Evolutionary conservation across 2,113 vertebrate genomes (phyloP).

Genomic region (Hystrix cristata): DNA sequence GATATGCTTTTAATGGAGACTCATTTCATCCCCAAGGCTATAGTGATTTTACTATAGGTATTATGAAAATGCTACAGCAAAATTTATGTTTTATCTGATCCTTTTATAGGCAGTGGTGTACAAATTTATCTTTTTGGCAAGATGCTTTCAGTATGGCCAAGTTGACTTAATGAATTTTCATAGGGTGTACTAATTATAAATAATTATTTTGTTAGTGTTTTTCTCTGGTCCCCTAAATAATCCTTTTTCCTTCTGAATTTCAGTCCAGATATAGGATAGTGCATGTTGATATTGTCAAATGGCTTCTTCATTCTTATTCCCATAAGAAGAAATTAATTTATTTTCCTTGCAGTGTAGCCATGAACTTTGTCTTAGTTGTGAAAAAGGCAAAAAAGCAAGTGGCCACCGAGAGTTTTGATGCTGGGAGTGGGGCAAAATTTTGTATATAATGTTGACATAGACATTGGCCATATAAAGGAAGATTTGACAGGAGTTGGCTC

Average conservation of each 20-base stretch:
- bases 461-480: not conserved
- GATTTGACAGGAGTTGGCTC: not conserved
- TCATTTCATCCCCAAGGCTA: slow-evolving; percentile 70
- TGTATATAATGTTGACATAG: not conserved
- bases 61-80: slow-evolving; percentile 73
- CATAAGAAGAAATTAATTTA: slow-evolving; percentile 8
- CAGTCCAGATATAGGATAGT: not conserved
- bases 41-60: slow-evolving; percentile 71
- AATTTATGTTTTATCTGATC: slow-evolving; percentile 59
- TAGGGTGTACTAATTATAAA: not conserved
- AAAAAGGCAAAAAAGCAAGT: slow-evolving; percentile 20
- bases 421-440: not conserved
- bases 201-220: slow-evolving; percentile 22
- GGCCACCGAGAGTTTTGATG: slow-evolving; percentile 11
- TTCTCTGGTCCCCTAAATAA: not conserved
- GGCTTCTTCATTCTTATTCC: not conserved
- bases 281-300: not conserved
- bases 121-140: slow-evolving; percentile 48
- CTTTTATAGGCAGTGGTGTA: slow-evolving; percentile 14
- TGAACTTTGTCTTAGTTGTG: not conserved
- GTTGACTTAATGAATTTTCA: slow-evolving; percentile 38
- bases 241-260: slow-evolving; percentile 4
- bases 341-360: not conserved
- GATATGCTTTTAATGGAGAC: slow-evolving; percentile 65
- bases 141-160: not conserved